Evolutionary conservation across 2,797 vertebrate genomes (phyloP).

Genomic region (Uromys caudimaculatus): DNA sequence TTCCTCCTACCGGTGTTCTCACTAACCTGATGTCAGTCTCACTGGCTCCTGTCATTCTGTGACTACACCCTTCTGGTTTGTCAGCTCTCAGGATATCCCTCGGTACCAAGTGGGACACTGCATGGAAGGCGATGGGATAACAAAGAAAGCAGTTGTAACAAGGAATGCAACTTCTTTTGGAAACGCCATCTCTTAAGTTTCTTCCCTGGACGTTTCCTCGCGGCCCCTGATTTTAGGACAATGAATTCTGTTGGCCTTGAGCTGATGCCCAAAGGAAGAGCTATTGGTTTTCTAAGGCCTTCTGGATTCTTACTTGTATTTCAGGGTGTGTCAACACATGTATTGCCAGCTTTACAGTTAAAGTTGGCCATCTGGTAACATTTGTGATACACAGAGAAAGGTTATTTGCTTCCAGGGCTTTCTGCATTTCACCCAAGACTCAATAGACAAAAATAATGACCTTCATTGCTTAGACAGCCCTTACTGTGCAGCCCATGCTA

Average conservation of each 20-base stretch:
- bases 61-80: not conserved
- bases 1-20: not conserved
- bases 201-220: not conserved
- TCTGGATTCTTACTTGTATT: not conserved
- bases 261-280: not conserved
- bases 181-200: not conserved
- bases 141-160: not conserved
- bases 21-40: not conserved
- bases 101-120: not conserved
- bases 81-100: not conserved
- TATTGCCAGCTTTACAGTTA: not conserved
- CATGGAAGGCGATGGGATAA: not conserved
- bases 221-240: not conserved
- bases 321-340: not conserved
- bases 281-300: not conserved
- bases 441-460: slow-evolving; percentile 14
- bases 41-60: not conserved
- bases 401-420: not conserved
- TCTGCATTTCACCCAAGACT: not conserved
- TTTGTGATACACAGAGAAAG: not conserved
- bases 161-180: not conserved
- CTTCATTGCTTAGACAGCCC: not conserved
- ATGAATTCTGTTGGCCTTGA: not conserved
- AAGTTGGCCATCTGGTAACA: slow-evolving; percentile 32
- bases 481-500: not conserved